Evolutionary conservation across 2,113 vertebrate genomes (phyloP).

Genomic region (Perognathus longimembris): DNA sequence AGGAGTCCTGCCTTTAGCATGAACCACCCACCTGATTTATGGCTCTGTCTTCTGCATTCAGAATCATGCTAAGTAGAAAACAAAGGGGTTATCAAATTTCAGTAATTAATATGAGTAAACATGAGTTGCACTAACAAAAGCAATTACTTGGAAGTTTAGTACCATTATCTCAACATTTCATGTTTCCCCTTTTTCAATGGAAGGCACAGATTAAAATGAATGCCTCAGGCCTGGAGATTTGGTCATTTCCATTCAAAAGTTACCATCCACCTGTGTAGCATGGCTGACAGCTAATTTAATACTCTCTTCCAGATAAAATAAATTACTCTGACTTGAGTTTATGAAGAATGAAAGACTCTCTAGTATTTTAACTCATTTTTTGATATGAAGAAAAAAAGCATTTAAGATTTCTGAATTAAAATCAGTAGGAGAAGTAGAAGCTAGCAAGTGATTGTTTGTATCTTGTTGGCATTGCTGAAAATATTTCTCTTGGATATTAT

Average conservation of each 20-base stretch:
- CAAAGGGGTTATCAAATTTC: conserved; percentile 72
- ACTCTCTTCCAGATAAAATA: conserved; percentile 85
- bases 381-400: conserved; percentile 70
- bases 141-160: conserved; percentile 78
- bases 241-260: conserved; percentile 84
- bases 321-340: conserved; percentile 79
- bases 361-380: conserved; percentile 72
- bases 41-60: conserved; percentile 12
- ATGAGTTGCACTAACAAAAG: conserved; percentile 75
- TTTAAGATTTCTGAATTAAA: conserved; percentile 71
- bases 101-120: conserved; percentile 84
- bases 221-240: conserved; percentile 77
- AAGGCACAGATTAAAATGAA: conserved; percentile 80
- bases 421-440: conserved; percentile 28
- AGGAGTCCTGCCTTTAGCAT: background rate
- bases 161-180: conserved; percentile 77
- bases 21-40: conserved; percentile 57
- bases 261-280: conserved; percentile 79
- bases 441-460: conserved; percentile 46
- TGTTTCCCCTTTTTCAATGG: conserved; percentile 63
- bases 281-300: conserved; percentile 87
- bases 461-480: conserved; percentile 44
- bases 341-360: conserved; percentile 74
- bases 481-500: background rate
- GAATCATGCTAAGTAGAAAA: conserved; percentile 61